Base-by-base conservation (phyloP, 2,888 invertebrate genomes). In the Lutraria lutraria region DNA sequence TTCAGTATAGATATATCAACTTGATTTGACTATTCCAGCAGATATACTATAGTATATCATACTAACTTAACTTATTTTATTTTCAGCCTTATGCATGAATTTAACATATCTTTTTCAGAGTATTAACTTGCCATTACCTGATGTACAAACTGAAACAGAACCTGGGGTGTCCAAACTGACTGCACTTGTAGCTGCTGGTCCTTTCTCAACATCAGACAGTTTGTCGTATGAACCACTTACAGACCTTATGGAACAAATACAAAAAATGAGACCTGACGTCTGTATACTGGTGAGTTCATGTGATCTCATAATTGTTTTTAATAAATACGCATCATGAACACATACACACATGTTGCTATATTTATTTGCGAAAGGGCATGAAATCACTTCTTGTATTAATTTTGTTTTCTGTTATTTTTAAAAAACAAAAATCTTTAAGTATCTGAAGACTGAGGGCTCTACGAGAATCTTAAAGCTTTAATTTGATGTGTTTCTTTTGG, bases 151-250 rank as follows among this genome's bases (percentile, higher is more conserved):
- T 19, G 81, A 6, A 15, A 54, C 31, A 43, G 90, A 90, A 54
- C 85, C 87, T n/a, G 88, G 86, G 76, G 86, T 31, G 16, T 89
- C 72, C 12, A 84, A 85, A 56, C 53, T 95, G 60, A 91, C 98
- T 94, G 97, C 99, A 88, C 97, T 98, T 21, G 97, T 98, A 72
- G 98, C 98, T 0, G 97, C 98, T 43, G 99, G 99, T 0, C 99
- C 99, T 0, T 99, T 98, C 96, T 98, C 98, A 0, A 97, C 98
- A 6, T 97, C 97, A 2, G 98, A 98, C 94, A 98, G 98, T 96
- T 96, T 98, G 87, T 97, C 97, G 0, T 99, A 98, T 96, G 98
- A 98, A 95, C 98, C 99, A 0, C 97, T 99, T 63, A 97, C 98
- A 94, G 98, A 98, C 95, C 97, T 99, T 34, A 96, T 98, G 16